Conservation (phyloP, 2,797 vertebrate genomes). For the Rhinichthys osculus region DNA sequence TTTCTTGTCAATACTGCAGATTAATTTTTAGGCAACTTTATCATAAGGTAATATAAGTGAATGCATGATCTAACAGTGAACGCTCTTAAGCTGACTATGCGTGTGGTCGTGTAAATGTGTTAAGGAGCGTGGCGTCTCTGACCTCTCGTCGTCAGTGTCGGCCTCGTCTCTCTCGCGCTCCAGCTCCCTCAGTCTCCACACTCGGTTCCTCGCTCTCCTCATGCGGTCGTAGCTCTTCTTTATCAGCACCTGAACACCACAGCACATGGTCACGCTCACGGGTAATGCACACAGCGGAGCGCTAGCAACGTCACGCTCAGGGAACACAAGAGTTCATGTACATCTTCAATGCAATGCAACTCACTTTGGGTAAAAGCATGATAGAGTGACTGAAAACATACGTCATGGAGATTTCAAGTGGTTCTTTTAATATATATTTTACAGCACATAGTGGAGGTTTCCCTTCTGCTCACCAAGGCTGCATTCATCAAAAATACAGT, state of each 20-base stretch:
- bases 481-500: not conserved
- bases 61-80: no score
- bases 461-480: not conserved
- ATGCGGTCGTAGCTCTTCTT: conserved; percentile 94
- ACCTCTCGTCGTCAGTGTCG: conserved; percentile 92
- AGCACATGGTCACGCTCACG: not conserved
- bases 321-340: not conserved
- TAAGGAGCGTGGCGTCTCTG: not conserved
- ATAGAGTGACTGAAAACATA: not conserved
- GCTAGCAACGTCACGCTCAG: not conserved
- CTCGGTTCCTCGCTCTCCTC: conserved; percentile 87
- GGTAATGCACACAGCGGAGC: not conserved
- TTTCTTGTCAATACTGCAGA: no score
- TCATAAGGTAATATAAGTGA: no score
- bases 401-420: not conserved
- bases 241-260: conserved; percentile 85
- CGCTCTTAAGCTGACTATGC: no score
- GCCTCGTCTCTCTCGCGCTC: conserved; percentile 82
- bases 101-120: no score
- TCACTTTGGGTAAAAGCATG: not conserved
- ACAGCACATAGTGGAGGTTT: not conserved
- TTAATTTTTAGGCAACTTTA: no score
- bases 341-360: not conserved
- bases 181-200: conserved; percentile 95
- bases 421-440: not conserved